These are phyloP conservation scores for Aselliscus stoliczkanus DNA, from an alignment of 2,797 vertebrate species.

Conservation along the genomic window DNA sequence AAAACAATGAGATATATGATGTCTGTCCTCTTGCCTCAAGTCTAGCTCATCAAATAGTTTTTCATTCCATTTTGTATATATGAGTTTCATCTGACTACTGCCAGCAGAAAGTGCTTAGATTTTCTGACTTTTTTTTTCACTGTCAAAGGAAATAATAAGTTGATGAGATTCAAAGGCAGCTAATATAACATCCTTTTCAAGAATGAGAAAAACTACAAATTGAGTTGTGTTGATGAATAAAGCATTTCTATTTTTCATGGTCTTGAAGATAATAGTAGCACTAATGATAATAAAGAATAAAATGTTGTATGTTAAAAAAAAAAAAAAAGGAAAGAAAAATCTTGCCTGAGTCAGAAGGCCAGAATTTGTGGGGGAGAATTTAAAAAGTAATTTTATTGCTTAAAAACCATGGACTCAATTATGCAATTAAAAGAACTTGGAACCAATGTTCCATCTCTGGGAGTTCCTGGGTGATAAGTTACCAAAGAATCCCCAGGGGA, in stretches of 20 bases:
- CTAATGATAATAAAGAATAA: neutral
- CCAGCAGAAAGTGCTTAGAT: conserved; percentile 23
- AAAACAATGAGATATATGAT: conserved; percentile 63
- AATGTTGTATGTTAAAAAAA: no score
- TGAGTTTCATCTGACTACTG: conserved; percentile 57
- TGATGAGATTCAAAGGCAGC: conserved; percentile 30
- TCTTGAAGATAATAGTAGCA: neutral
- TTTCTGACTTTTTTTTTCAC: conserved; percentile 1
- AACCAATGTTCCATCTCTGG: neutral
- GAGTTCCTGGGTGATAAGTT: neutral
- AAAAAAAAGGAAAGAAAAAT: no score
- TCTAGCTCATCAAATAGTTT: conserved; percentile 50
- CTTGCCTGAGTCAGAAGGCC: neutral
- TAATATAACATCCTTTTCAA: neutral
- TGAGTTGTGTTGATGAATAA: neutral
- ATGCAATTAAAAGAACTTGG: neutral
- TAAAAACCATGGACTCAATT: neutral
- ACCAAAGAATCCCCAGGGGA: neutral
- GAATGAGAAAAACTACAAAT: conserved; percentile 41
- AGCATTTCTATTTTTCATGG: neutral
- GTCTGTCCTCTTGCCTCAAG: conserved; percentile 35
- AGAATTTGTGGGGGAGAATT: neutral
- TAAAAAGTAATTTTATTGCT: neutral
- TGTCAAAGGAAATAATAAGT: conserved; percentile 24
- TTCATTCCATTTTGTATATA: conserved; percentile 50